Percentiles rank a stretch among this genome's conserved stretches.
Conservation (phyloP, 2,888 invertebrate species). For the Dugesia japonica region DNA sequence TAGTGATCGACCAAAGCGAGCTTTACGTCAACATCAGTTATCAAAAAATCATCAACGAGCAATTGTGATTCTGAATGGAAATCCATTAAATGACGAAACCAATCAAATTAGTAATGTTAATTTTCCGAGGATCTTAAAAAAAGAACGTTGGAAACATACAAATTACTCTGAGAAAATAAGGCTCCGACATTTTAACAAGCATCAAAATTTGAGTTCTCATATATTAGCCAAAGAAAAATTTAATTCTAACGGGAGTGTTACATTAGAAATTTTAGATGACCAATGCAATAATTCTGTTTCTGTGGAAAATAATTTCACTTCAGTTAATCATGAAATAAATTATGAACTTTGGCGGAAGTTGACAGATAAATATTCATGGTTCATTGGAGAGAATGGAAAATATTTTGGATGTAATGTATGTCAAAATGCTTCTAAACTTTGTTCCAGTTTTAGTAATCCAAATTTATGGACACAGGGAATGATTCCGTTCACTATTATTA, state of each 20-base stretch:
- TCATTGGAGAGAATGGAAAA: background rate
- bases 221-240: background rate
- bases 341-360: background rate
- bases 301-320: background rate
- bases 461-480: background rate
- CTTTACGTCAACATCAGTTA: background rate
- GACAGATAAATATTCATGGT: background rate
- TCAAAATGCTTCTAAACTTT: background rate
- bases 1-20: background rate
- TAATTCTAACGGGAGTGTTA: background rate
- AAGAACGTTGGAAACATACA: too few species aligned
- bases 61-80: background rate
- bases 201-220: background rate
- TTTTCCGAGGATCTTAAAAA: background rate
- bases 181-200: too few species aligned
- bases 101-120: background rate
- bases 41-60: background rate
- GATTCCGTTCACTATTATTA: background rate
- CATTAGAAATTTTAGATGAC: background rate
- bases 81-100: background rate
- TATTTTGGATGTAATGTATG: background rate
- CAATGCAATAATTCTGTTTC: background rate
- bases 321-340: background rate
- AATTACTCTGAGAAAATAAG: too few species aligned
- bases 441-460: background rate